A percentile compares a stretch with the other conserved stretches of the same genome.
These are phyloP conservation scores for Bellardia bayeri DNA, from an alignment of 2,888 invertebrate genomes.

Conservation along the genomic window DNA sequence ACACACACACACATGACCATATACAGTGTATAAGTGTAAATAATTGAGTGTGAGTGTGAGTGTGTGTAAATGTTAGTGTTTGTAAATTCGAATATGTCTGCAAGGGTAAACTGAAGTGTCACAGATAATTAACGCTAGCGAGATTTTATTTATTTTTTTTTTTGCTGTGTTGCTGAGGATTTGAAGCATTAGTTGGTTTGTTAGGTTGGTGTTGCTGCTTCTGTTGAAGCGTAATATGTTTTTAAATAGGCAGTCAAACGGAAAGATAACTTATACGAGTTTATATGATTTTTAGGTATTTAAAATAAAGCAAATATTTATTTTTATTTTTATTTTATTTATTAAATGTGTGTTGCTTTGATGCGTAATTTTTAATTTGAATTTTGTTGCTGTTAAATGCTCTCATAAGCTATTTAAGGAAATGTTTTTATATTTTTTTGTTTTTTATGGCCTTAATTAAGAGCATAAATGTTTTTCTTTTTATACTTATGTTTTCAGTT, in stretches of 20 bases:
- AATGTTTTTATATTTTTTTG: not conserved
- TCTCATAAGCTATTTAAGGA: not conserved
- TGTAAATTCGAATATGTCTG: slow-evolving; percentile 49
- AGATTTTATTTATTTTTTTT: slow-evolving; percentile 43
- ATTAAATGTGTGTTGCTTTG: not conserved
- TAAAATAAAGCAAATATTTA: slow-evolving; percentile 1
- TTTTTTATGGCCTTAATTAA: not conserved
- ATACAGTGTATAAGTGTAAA: not conserved
- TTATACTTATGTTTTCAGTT: slow-evolving; percentile 89
- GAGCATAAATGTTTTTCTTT: not conserved
- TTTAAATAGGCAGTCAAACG: slow-evolving; percentile 51
- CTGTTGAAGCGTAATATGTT: slow-evolving; percentile 8
- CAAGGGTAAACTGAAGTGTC: slow-evolving; percentile 71
- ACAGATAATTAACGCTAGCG: slow-evolving; percentile 71
- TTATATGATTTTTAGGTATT: slow-evolving; percentile 12
- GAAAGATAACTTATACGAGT: slow-evolving; percentile 45
- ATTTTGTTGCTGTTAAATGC: not conserved
- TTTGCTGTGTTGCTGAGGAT: not conserved
- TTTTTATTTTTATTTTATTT: not conserved
- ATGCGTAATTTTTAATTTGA: not conserved
- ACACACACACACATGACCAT: not conserved
- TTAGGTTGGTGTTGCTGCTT: slow-evolving; percentile 24
- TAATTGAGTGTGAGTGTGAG: slow-evolving; percentile 2
- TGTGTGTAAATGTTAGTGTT: slow-evolving; percentile 2
- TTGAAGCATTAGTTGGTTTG: slow-evolving; percentile 41